Percentiles rank a stretch among this genome's conserved stretches.
Conservation (phyloP, 1,140 invertebrate species). For the Ylistrum balloti region DNA sequence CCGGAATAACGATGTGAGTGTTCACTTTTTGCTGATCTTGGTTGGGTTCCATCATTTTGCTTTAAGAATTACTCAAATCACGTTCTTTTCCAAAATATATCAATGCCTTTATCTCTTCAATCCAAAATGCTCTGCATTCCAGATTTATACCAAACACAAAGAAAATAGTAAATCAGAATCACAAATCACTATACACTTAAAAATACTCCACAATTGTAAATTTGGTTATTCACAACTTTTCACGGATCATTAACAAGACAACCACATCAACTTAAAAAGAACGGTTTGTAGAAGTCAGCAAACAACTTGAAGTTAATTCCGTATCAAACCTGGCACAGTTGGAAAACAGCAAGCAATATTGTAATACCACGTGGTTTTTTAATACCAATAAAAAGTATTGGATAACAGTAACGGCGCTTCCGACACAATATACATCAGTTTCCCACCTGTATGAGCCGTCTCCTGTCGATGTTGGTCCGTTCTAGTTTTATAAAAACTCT, state of each 20-base stretch:
- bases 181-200: not conserved
- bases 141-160: not conserved
- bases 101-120: not conserved
- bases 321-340: not conserved
- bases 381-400: constrained; percentile 12
- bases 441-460: not conserved
- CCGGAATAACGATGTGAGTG: constrained; percentile 69
- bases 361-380: not conserved
- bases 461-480: not conserved
- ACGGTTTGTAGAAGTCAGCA: not conserved
- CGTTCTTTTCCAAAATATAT: not conserved
- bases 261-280: not conserved
- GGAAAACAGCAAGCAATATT: not conserved
- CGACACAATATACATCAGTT: not conserved
- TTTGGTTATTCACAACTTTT: not conserved
- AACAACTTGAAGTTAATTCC: not conserved
- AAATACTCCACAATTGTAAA: not conserved
- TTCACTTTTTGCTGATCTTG: constrained; percentile 66
- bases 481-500: constrained; percentile 10
- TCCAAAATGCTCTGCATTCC: not conserved
- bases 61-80: not conserved
- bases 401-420: not conserved
- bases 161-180: not conserved
- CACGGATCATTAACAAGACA: not conserved
- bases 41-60: not conserved